phyloP scores from a whole-genome alignment of 2,888 invertebrate species.

The Leptothorax acervorum region DNA sequence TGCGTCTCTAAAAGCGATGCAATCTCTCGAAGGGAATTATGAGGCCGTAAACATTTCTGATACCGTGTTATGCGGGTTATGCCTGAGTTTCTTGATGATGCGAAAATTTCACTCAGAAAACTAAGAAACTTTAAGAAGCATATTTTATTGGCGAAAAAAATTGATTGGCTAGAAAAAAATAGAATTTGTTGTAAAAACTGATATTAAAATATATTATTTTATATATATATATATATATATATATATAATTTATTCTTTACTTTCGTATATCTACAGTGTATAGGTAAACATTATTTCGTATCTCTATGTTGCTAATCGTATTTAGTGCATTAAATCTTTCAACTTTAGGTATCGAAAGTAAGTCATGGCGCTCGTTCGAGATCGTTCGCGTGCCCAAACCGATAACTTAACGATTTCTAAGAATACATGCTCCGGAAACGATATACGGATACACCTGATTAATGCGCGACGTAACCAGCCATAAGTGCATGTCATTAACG shows the following conservation, averaged over 20 bases:
- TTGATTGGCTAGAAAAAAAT: not conserved
- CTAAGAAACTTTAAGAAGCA: not conserved
- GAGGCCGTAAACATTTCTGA: conserved; percentile 16
- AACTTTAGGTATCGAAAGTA: not conserved
- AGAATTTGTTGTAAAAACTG: not conserved
- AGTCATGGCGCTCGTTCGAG: not conserved
- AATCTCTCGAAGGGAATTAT: conserved; percentile 9
- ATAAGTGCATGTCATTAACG: conserved; percentile 57
- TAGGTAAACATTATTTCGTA: not conserved
- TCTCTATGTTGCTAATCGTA: not conserved
- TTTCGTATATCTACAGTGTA: not conserved
- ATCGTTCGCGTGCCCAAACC: conserved; percentile 32
- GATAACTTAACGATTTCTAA: conserved; percentile 37
- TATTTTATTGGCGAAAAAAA: not conserved
- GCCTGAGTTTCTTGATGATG: conserved; percentile 1
- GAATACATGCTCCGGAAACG: conserved; percentile 43
- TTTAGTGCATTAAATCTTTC: not conserved
- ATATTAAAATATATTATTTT: not conserved
- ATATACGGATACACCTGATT: conserved; percentile 35
- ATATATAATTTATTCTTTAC: not conserved
- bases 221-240: not conserved
- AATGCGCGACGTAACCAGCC: conserved; percentile 56
- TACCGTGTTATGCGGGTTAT: not conserved
- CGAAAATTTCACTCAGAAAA: not conserved
- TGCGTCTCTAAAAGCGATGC: conserved; percentile 29